Percentiles rank a stretch among this genome's conserved stretches.
Conservation (phyloP, 2,797 vertebrate genomes). For the Borostomias antarcticus region DNA sequence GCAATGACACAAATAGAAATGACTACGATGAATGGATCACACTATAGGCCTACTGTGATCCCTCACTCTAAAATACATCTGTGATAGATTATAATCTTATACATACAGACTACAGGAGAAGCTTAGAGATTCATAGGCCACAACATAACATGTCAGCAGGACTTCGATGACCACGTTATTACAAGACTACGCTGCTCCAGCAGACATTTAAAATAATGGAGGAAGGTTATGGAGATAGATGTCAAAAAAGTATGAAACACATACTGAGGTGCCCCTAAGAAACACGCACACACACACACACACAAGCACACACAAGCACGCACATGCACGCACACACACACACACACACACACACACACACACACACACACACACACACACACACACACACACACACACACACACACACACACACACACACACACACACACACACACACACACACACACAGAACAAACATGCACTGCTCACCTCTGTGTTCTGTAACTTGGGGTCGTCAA, state of each 20-base stretch:
- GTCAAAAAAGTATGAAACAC: conserved; percentile 25
- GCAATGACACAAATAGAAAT: conserved; percentile 58
- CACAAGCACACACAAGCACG: no score
- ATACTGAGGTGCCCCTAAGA: background rate
- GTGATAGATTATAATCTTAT: background rate
- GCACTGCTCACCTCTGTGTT: conserved; percentile 89
- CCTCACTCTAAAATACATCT: conserved; percentile 8
- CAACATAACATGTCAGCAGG: conserved; percentile 18
- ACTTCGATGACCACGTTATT: conserved; percentile 3
- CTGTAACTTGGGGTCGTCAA: conserved; percentile 93
- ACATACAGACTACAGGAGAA: conserved; percentile 1
- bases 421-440: background rate
- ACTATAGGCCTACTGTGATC: conserved; percentile 33
- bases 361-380: background rate
- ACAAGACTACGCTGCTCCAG: conserved; percentile 8
- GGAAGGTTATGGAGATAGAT: conserved; percentile 50
- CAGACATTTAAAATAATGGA: conserved; percentile 39
- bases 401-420: background rate
- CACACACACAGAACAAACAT: background rate
- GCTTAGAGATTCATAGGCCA: no score
- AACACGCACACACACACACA: background rate
- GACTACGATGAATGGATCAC: conserved; percentile 35
- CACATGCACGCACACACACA: no score
- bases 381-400: background rate
- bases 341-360: background rate